phyloP scores from a whole-genome alignment of 2,113 vertebrate species.

The Mormyrus lacerda region DNA sequence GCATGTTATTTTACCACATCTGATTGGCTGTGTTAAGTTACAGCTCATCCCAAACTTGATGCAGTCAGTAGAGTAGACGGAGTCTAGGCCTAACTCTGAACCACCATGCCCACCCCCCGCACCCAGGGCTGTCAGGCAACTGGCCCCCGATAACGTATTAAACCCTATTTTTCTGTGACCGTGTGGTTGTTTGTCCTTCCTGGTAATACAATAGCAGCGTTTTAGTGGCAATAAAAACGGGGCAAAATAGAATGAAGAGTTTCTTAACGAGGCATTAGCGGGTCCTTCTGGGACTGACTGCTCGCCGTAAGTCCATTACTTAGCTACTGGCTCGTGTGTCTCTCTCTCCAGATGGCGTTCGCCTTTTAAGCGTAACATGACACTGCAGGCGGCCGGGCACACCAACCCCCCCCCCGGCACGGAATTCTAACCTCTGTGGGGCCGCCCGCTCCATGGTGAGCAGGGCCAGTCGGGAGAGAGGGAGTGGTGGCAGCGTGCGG shows the following conservation, averaged over 20 bases:
- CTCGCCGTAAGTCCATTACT: slow-evolving; percentile 48
- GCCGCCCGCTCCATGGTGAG: not conserved
- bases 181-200: slow-evolving; percentile 41
- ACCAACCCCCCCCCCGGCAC: slow-evolving; percentile 11
- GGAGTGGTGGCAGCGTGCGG: slow-evolving; percentile 11
- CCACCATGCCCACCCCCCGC: not conserved
- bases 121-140: slow-evolving; percentile 19
- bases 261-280: slow-evolving; percentile 43
- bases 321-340: slow-evolving; percentile 46
- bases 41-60: not conserved
- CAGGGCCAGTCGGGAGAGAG: slow-evolving; percentile 5
- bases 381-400: slow-evolving; percentile 39
- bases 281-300: slow-evolving; percentile 38
- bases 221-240: slow-evolving; percentile 47
- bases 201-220: slow-evolving; percentile 43
- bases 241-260: slow-evolving; percentile 47
- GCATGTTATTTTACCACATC: not conserved
- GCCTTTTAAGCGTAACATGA: slow-evolving; percentile 47
- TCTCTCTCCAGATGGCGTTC: slow-evolving; percentile 48
- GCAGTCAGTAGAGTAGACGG: not conserved
- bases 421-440: slow-evolving; percentile 25
- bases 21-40: not conserved
- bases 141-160: slow-evolving; percentile 25
- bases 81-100: not conserved
- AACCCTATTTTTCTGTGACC: slow-evolving; percentile 29